Percentiles rank a stretch among this genome's conserved stretches.
Evolutionary conservation across 2,888 invertebrate species (phyloP).

Genomic region (Arge pagana): DNA sequence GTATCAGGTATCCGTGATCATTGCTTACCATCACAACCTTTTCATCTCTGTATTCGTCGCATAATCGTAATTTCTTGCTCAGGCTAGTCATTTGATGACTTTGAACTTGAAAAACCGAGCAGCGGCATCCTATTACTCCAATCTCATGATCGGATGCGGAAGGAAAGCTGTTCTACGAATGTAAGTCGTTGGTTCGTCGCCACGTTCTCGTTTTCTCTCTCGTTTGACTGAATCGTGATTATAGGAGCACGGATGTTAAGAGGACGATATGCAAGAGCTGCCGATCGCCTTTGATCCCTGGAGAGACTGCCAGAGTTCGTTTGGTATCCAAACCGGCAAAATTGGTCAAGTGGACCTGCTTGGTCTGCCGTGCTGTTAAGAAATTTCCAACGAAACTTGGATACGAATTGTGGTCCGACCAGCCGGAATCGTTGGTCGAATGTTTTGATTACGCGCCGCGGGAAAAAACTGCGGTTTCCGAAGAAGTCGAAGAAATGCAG

Average conservation of each 20-base stretch:
- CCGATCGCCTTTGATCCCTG: conserved; percentile 61
- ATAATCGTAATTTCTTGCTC: conserved; percentile 40
- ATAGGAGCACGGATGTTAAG: conserved; percentile 66
- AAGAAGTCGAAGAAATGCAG: no score
- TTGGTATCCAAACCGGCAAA: conserved; percentile 59
- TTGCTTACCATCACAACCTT: neutral
- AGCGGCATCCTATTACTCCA: conserved; percentile 64
- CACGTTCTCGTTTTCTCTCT: neutral
- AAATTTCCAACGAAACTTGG: conserved; percentile 53
- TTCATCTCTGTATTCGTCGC: no score
- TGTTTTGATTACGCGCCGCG: conserved; percentile 55
- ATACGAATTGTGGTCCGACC: conserved; percentile 63
- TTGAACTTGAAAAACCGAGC: conserved; percentile 52
- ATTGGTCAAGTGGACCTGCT: conserved; percentile 60
- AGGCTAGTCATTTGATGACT: conserved; percentile 62
- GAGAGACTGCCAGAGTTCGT: conserved; percentile 61
- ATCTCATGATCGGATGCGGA: conserved; percentile 62
- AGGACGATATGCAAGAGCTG: conserved; percentile 66
- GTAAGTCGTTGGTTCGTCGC: conserved; percentile 53
- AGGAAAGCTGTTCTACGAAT: conserved; percentile 67
- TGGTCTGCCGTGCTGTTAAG: conserved; percentile 54
- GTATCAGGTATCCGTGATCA: conserved; percentile 63
- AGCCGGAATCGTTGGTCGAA: conserved; percentile 61
- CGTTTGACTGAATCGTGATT: conserved; percentile 38
- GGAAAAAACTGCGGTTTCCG: no score